Base-by-base conservation (phyloP, 2,888 invertebrate genomes). In the Chrysolina americana region DNA sequence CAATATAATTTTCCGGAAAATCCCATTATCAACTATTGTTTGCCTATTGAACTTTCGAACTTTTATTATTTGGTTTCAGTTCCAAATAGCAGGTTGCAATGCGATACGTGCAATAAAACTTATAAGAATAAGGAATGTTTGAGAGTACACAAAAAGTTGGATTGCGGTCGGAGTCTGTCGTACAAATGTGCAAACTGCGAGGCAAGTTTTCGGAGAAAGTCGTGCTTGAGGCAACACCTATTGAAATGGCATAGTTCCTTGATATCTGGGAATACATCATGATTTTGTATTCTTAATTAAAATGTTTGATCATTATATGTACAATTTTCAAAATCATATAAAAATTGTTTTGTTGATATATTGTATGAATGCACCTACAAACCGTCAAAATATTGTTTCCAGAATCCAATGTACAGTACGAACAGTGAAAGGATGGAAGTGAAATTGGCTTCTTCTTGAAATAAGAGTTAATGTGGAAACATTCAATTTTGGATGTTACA, bases 81-180 rank as follows among this genome's bases (percentile, higher is more conserved):
- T 53, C 21, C 21, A 53, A 19, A 53, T 17, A 53, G 11, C 6
- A 53, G 53, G 17, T 10, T 53, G 21, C 19, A 21, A 21, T 53
- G 53, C 21, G 53, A 53, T 17, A 53, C 10, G 53, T 53, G 53
- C 53, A 53, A 10, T 19, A 53, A 53, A 11, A 53, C 53, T 1
- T 53, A 53, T 17, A 53, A 53, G 21, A 53, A 53, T 53, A 53
- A 53, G 53, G 53, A 53, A 17, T 53, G 19, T 53, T 19, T 53
- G 21, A n/a, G 53, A 19, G 21, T 19, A 10, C 53, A 53, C 53
- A 53, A 19, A 21, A 19, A 53, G 10, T 53, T 21, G 17, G 53
- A 21, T 53, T 53, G 53, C 17, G 53, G 53, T 5, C n/a, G 53
- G 53, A 21, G 21, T 21, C 19, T 19, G 17, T 53, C 53, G 2